A percentile compares a stretch with the other conserved stretches of the same genome.
Conservation (phyloP, 2,113 vertebrate species). For the Alethe castanea region DNA sequence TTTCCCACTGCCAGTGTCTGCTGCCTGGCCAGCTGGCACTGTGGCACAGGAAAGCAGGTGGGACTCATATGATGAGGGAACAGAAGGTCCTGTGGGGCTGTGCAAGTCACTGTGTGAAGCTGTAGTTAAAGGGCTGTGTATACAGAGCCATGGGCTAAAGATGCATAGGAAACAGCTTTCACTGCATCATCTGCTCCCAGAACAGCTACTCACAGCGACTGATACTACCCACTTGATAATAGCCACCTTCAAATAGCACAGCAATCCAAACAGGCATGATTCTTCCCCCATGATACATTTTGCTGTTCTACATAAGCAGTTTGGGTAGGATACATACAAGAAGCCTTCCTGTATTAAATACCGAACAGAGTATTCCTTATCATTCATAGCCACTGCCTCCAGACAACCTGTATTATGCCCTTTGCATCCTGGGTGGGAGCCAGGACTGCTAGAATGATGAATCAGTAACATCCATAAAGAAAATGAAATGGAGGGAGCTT, state of each 20-base stretch:
- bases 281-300: background rate
- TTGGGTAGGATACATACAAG: background rate
- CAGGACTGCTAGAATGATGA: conserved; percentile 19
- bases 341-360: background rate
- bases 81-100: background rate
- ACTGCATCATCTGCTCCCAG: background rate
- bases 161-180: background rate
- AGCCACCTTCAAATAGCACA: conserved; percentile 33
- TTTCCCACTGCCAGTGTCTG: background rate
- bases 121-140: background rate
- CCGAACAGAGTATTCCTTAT: background rate
- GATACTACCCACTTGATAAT: background rate
- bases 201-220: background rate
- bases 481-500: conserved; percentile 49
- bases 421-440: conserved; percentile 13
- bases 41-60: background rate
- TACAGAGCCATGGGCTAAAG: background rate
- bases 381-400: conserved; percentile 10
- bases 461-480: conserved; percentile 49
- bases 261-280: background rate
- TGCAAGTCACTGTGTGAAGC: background rate
- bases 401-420: conserved; percentile 9
- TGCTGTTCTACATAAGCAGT: background rate
- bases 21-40: background rate
- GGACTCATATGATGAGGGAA: background rate